Conservation (phyloP, 2,113 vertebrate genomes). For the Halcyon malimbica region DNA sequence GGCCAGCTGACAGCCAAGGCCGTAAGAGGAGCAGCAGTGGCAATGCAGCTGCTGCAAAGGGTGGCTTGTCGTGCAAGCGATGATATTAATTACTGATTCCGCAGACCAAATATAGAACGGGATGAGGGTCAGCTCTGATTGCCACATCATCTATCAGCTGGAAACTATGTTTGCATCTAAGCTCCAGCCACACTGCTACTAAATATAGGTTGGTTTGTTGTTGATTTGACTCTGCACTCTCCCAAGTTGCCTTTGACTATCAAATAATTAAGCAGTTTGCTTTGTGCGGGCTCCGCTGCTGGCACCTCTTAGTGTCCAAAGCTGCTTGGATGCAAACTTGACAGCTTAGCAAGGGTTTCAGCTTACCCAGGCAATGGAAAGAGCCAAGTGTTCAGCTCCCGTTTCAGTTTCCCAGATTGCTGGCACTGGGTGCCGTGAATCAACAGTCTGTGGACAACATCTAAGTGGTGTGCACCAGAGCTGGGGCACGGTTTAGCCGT, state of each 20-base stretch:
- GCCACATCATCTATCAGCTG: slow-evolving; percentile 63
- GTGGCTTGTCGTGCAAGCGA: slow-evolving; percentile 1
- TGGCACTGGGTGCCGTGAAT: slow-evolving; percentile 30
- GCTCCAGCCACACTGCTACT: slow-evolving; percentile 35
- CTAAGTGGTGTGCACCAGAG: not conserved
- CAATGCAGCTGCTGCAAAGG: slow-evolving; percentile 38
- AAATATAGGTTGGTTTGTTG: slow-evolving; percentile 61
- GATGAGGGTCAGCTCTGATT: slow-evolving; percentile 43
- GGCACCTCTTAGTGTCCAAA: slow-evolving; percentile 24
- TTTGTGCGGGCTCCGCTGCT: slow-evolving; percentile 24
- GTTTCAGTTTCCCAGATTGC: slow-evolving; percentile 38
- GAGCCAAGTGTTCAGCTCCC: slow-evolving; percentile 38
- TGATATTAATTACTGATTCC: slow-evolving; percentile 57
- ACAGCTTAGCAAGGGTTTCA: slow-evolving; percentile 37
- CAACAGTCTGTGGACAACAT: not conserved
- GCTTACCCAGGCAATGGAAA: slow-evolving; percentile 47
- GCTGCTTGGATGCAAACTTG: slow-evolving; percentile 45
- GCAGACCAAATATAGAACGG: slow-evolving; percentile 60
- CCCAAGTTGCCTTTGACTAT: slow-evolving; percentile 36
- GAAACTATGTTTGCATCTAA: slow-evolving; percentile 67
- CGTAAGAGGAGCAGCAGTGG: slow-evolving; percentile 20
- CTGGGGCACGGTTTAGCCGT: not conserved
- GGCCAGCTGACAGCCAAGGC: not conserved
- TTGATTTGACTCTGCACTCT: slow-evolving; percentile 32
- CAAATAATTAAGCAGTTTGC: slow-evolving; percentile 59